These are phyloP conservation scores for Geopemphigus sp. DNA, from an alignment of 1,140 invertebrate species.

Conservation along the genomic window DNA sequence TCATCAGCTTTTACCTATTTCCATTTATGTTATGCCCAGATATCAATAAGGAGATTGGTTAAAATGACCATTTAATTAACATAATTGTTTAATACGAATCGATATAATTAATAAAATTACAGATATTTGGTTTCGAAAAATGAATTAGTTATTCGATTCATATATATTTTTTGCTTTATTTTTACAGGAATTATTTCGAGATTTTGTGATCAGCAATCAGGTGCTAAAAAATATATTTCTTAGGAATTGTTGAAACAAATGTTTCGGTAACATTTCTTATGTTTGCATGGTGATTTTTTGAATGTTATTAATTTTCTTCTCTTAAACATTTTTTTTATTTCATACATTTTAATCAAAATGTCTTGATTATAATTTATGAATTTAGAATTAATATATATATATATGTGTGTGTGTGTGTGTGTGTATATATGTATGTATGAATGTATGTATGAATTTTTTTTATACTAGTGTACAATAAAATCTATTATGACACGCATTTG, in stretches of 20 bases:
- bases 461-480: background rate
- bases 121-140: conserved; percentile 10
- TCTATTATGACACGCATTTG: background rate
- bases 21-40: background rate
- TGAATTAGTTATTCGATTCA: conserved; percentile 26
- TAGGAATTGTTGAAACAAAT: conserved; percentile 23
- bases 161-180: conserved; percentile 31
- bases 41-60: background rate
- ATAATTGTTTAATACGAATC: background rate
- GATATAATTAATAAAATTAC: background rate
- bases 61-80: background rate
- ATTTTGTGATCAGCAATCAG: conserved; percentile 46
- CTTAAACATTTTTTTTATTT: background rate
- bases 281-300: conserved; percentile 39
- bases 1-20: background rate
- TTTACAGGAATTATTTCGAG: conserved; percentile 49
- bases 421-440: background rate
- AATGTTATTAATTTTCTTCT: conserved; percentile 5
- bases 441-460: background rate
- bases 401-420: too few species aligned
- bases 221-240: conserved; percentile 42
- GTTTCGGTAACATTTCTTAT: conserved; percentile 19
- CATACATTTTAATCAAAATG: background rate
- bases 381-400: background rate
- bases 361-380: background rate